These are phyloP conservation scores for Fistularia commersonii DNA, from an alignment of 2,797 vertebrate genomes.

Conservation along the genomic window DNA sequence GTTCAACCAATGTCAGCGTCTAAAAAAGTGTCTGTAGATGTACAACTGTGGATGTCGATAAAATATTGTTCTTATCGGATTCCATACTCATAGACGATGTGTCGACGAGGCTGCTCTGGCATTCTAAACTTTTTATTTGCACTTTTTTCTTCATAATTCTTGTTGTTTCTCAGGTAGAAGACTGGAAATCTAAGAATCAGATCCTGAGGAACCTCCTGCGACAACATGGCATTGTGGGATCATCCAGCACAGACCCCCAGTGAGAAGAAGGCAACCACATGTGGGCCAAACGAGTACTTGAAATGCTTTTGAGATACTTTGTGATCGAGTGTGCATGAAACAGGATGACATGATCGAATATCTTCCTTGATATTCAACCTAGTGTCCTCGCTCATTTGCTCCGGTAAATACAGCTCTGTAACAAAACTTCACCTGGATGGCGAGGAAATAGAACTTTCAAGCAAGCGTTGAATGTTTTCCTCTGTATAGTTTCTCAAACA, in stretches of 20 bases:
- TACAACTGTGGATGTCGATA: no score
- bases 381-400: constrained; percentile 21
- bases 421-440: not conserved
- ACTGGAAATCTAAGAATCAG: constrained; percentile 82
- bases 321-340: constrained; percentile 48
- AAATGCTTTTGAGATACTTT: constrained; percentile 48
- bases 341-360: constrained; percentile 39
- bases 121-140: not conserved
- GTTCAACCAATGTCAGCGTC: no score
- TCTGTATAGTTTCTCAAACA: constrained; percentile 29
- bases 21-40: no score
- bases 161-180: constrained; percentile 68
- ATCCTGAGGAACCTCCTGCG: constrained; percentile 74
- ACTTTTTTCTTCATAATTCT: not conserved
- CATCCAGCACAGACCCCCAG: constrained; percentile 72
- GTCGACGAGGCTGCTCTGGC: no score
- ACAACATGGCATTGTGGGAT: constrained; percentile 75
- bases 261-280: constrained; percentile 49
- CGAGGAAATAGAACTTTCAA: not conserved
- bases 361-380: constrained; percentile 29
- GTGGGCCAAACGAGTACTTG: constrained; percentile 60
- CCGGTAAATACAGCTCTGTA: constrained; percentile 6
- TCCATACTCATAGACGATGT: no score
- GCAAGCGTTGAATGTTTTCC: constrained; percentile 32
- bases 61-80: no score